Evolutionary conservation across 1,140 invertebrate species (phyloP).

Genomic region (Pseudobourletiella spinata): DNA sequence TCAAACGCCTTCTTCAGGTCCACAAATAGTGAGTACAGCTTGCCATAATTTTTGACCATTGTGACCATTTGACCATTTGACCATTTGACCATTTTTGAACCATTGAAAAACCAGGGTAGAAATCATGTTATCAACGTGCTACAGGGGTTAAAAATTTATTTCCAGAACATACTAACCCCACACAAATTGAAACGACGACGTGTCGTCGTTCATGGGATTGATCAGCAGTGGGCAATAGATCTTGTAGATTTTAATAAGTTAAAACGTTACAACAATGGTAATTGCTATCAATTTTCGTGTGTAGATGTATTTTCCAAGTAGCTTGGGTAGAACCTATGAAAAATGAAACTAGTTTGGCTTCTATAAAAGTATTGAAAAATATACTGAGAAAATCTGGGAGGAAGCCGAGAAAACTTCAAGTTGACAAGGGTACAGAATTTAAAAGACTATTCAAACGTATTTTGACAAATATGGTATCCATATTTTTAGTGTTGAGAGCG

Average conservation of each 20-base stretch:
- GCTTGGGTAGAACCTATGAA: not conserved
- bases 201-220: not conserved
- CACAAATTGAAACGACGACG: not conserved
- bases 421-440: conserved; percentile 6
- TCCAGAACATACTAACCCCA: not conserved
- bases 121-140: too few relatives aligned
- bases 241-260: not conserved
- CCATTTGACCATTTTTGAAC: too few relatives aligned
- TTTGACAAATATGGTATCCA: not conserved
- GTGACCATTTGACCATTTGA: too few relatives aligned
- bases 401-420: not conserved
- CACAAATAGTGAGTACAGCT: too few relatives aligned
- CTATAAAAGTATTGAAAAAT: not conserved
- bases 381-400: not conserved
- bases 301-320: not conserved
- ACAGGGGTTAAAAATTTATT: too few relatives aligned
- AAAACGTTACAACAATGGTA: not conserved
- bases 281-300: not conserved
- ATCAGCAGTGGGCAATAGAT: conserved; percentile 10
- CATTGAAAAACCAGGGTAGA: too few relatives aligned
- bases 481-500: not conserved
- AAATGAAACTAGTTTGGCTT: not conserved
- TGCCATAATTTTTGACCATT: too few relatives aligned
- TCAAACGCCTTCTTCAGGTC: too few relatives aligned
- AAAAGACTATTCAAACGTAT: not conserved